These are phyloP conservation scores for Polypedilum pembai DNA, from an alignment of 1,140 invertebrate species.

Conservation along the genomic window DNA sequence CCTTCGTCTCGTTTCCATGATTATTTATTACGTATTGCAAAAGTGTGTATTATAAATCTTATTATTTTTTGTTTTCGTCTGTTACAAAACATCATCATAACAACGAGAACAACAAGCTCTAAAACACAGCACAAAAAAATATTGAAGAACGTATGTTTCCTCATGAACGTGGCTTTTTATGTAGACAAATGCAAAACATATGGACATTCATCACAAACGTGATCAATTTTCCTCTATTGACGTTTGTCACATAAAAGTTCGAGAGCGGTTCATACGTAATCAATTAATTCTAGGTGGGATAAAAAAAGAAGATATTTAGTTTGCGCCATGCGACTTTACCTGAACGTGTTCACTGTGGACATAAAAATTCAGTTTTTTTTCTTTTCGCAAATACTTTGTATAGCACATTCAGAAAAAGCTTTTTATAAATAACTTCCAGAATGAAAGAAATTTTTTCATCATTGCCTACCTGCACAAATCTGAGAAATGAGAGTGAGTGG, in stretches of 20 bases:
- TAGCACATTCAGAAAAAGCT: background rate
- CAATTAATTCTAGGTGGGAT: background rate
- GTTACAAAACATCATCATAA: slow-evolving; percentile 13
- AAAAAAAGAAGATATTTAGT: background rate
- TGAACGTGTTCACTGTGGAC: background rate
- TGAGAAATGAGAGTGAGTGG: too few species aligned
- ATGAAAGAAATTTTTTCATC: background rate
- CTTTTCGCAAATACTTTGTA: too few species aligned
- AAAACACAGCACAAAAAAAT: background rate
- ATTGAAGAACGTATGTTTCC: background rate
- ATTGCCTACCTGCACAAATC: too few species aligned
- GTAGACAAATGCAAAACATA: background rate
- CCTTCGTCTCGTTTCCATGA: too few species aligned
- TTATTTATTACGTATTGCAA: too few species aligned
- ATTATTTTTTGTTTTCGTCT: background rate
- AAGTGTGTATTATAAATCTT: too few species aligned
- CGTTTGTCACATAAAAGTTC: background rate
- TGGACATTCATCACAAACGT: background rate
- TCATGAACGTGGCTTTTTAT: background rate
- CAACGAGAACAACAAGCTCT: background rate
- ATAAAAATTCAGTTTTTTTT: too few species aligned
- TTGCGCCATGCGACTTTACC: background rate
- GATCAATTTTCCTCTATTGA: slow-evolving; percentile 4
- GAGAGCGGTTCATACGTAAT: background rate
- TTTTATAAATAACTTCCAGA: slow-evolving; percentile 2